Percentiles rank a stretch among this genome's conserved stretches.
Conservation (phyloP, 2,888 invertebrate genomes). For the Pheosia gnoma region DNA sequence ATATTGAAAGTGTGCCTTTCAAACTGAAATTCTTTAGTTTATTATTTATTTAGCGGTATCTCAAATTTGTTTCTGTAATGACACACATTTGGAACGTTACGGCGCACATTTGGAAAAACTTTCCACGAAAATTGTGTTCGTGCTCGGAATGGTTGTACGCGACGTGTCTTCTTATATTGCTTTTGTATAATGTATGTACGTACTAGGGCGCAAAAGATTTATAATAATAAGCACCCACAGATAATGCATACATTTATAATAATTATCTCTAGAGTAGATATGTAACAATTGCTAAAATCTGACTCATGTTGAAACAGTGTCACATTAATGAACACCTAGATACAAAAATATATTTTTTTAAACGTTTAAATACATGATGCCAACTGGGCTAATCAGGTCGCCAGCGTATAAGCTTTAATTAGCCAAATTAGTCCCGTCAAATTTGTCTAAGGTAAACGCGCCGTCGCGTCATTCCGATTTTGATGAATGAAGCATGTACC, state of each 20-base stretch:
- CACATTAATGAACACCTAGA: too few relatives aligned
- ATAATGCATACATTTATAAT: not conserved
- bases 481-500: not conserved
- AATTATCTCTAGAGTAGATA: not conserved
- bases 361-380: too few relatives aligned
- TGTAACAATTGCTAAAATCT: too few relatives aligned
- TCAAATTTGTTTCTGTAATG: not conserved
- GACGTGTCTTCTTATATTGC: constrained; percentile 1
- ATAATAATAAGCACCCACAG: constrained; percentile 1
- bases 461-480: not conserved
- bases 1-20: too few relatives aligned
- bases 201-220: constrained; percentile 1
- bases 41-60: too few relatives aligned
- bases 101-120: constrained; percentile 16
- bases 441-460: not conserved
- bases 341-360: too few relatives aligned
- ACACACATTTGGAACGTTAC: too few relatives aligned
- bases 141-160: constrained; percentile 12
- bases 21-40: not conserved
- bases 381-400: too few relatives aligned
- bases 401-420: too few relatives aligned
- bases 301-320: too few relatives aligned
- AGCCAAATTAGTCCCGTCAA: too few relatives aligned
- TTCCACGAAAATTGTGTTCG: constrained; percentile 26
- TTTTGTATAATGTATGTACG: constrained; percentile 7